Evolutionary conservation across 2,888 invertebrate genomes (phyloP), one percentile per base, ranked within the genome.

Genomic region (Sarcophaga caerulescens): DNA sequence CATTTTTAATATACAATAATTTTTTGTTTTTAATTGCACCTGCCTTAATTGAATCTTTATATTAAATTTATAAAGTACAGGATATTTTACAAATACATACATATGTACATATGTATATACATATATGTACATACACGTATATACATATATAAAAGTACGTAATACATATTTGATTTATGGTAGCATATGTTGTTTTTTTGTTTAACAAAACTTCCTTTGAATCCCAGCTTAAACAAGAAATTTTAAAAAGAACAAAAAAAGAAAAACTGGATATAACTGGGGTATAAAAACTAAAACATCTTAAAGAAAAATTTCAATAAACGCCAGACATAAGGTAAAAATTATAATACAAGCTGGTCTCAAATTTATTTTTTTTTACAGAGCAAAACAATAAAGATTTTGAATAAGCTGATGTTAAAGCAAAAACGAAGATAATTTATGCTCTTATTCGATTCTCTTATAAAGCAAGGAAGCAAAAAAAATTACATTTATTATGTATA

Each of bases 401-500:
- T 14, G 10, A 52, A 47, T 17, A 52, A 52, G 10, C 52, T 52
- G 52, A 17, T 17, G 17, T 52, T 14, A 52, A 52, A 14, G 17
- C 52, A 12, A 14, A 14, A 12, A 52, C 17, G 44, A 17, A 44
- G 45, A 23, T 63, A 14, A 52, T 60, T 60, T 25, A 66, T 62
- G 78, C 6, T 73, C 62, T 68, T 69, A 75, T 57, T 57, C 23
- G 21, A 44, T 21, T 52, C n/a, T 35, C 5, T 17, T 45, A 3
- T 45, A 57, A 65, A 69, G 62, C 68, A 78, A 78, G 78, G 73
- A 83, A 78, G 83, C 83, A 69, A 68, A 59, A 44, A 83, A 14
- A 23, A 66, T 62, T n/a, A n/a, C n/a, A 57, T 59, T 69, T 52
- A 4, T 19, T 44, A 60, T n/a, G 23, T 19, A 57, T 17, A 45